Evolutionary conservation across 2,113 vertebrate genomes (phyloP), one percentile per base, ranked within the genome.

Genomic region (Tupaia tana): DNA sequence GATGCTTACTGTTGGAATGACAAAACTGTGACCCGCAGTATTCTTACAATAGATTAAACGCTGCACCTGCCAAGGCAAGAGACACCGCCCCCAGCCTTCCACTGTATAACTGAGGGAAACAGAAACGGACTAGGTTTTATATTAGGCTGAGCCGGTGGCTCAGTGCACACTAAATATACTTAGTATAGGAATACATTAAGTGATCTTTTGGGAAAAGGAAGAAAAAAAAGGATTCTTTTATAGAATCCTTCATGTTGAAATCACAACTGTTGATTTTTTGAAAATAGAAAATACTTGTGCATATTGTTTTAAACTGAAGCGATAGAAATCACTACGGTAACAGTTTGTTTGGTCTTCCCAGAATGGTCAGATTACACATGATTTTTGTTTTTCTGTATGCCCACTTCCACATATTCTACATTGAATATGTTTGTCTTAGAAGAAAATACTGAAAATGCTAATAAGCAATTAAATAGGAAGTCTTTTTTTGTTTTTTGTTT

Each of bases 391-490:
- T 71, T 58, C 61, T 67, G 80, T 67, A 31, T 67, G 67, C 12
- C 34, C 70, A 58, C 71, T 70, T 10, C 16, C 74, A 58, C 69
- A 43, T 83, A 94, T 96, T 88, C n/a, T 88, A 24, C 20, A 71
- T 0, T 88, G 52, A 84, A 71, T 25, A 61, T 25, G 4, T 59
- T 74, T 88, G 18, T 92, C 84, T 73, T 74, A 69, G 63, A 75
- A 94, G 12, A 79, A 87, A 24, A 24, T 31, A 92, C 14, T 82
- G 63, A 89, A 88, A 86, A 94, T 92, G 58, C 18, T 85, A 77
- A 31, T 91, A 82, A 43, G 43, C 43, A 43, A 43, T 43, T 43
- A 43, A 43, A 43, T 43, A 43, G 43, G 43, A 43, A 43, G 43
- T 43, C 43, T 43, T 43, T 43, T 43, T 43, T 43, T 43, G 43